phyloP scores from a whole-genome alignment of 2,113 vertebrate genomes.

The Lathamus discolor region DNA sequence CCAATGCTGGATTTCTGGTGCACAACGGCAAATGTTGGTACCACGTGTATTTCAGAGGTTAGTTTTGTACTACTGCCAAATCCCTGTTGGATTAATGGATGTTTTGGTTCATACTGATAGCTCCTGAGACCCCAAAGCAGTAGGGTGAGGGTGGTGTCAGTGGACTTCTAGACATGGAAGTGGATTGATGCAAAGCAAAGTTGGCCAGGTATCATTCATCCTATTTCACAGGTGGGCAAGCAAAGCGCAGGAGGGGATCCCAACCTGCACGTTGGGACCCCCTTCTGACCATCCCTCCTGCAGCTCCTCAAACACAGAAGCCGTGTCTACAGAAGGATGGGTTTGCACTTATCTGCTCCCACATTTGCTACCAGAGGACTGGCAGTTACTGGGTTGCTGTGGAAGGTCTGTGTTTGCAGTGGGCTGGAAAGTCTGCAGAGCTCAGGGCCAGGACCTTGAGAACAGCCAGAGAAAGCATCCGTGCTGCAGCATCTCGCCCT shows the following conservation, averaged over 20 bases:
- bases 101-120: background rate
- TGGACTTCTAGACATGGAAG: fast-evolving
- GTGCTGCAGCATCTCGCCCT: background rate
- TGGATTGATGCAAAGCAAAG: background rate
- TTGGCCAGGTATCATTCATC: background rate
- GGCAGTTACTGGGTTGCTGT: background rate
- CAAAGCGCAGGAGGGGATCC: background rate
- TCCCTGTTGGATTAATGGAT: background rate
- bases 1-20: fast-evolving
- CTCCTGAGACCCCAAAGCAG: background rate
- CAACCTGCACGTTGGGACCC: background rate
- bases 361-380: background rate
- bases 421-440: background rate
- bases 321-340: background rate
- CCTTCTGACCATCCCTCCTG: background rate
- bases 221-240: background rate
- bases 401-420: fast-evolving
- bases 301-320: background rate
- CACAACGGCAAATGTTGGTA: fast-evolving
- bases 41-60: background rate
- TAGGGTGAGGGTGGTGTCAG: background rate
- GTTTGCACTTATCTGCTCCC: background rate
- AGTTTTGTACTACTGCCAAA: background rate
- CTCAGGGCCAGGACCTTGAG: fast-evolving
- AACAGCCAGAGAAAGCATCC: background rate